Conservation (phyloP, 1,140 invertebrate genomes). For the Ruditapes philippinarum region DNA sequence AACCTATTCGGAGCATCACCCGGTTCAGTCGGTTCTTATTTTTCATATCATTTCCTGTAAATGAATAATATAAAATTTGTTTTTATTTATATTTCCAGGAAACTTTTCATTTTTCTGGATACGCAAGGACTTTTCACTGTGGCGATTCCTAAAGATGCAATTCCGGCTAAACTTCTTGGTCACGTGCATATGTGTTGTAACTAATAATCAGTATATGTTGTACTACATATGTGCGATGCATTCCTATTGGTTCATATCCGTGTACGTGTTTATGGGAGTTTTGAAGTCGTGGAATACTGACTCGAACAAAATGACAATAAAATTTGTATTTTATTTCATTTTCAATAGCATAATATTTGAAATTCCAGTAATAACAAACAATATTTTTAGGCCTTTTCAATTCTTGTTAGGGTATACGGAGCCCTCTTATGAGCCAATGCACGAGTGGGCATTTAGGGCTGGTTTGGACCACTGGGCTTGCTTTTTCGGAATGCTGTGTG, state of each 20-base stretch:
- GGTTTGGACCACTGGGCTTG: slow-evolving; percentile 82
- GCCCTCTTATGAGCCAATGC: slow-evolving; percentile 67
- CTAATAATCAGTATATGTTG: slow-evolving; percentile 80
- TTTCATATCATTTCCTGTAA: too few species aligned
- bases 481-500: slow-evolving; percentile 81
- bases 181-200: slow-evolving; percentile 71
- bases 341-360: slow-evolving; percentile 80
- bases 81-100: slow-evolving; percentile 76
- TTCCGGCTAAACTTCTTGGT: slow-evolving; percentile 83
- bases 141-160: slow-evolving; percentile 80
- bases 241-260: slow-evolving; percentile 82
- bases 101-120: slow-evolving; percentile 84
- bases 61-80: too few species aligned
- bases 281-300: slow-evolving; percentile 76
- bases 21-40: too few species aligned
- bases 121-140: slow-evolving; percentile 77
- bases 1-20: too few species aligned
- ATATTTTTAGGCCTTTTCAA: slow-evolving; percentile 74
- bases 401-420: slow-evolving; percentile 75
- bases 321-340: slow-evolving; percentile 74
- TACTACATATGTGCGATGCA: slow-evolving; percentile 85
- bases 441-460: slow-evolving; percentile 77
- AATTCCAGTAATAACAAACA: slow-evolving; percentile 66
- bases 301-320: slow-evolving; percentile 72
- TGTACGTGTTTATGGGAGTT: slow-evolving; percentile 79